A percentile compares a stretch with the other conserved stretches of the same genome.
These are phyloP conservation scores for Cassiopea xamachana DNA, from an alignment of 30 jellyfish, hydroid and myxozoan species.

Conservation along the genomic window DNA sequence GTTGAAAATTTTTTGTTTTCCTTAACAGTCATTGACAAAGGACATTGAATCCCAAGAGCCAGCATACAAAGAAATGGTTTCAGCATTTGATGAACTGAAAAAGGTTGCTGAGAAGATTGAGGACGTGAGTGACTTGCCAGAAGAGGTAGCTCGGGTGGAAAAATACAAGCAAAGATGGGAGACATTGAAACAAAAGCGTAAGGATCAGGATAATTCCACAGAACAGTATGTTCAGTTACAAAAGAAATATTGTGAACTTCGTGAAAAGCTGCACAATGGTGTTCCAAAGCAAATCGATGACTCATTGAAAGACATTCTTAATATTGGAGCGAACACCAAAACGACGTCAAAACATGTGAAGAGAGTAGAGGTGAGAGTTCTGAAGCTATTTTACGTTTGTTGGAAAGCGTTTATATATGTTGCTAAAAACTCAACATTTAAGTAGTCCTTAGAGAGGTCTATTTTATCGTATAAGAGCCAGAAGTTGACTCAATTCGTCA, in stretches of 20 bases:
- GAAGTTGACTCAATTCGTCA: too few relatives aligned
- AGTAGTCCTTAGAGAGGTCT: too few relatives aligned
- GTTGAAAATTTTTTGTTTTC: not conserved
- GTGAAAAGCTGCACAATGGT: slow-evolving; percentile 49
- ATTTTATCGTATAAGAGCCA: too few relatives aligned
- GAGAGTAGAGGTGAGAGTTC: slow-evolving; percentile 67
- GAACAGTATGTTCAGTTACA: slow-evolving; percentile 24
- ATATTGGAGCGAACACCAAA: slow-evolving; percentile 73
- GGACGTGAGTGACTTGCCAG: slow-evolving; percentile 67
- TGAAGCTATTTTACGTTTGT: not conserved
- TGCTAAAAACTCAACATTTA: too few relatives aligned
- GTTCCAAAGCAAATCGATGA: slow-evolving; percentile 73
- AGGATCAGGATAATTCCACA: slow-evolving; percentile 27
- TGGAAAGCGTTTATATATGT: too few relatives aligned
- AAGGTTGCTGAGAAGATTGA: slow-evolving; percentile 63
- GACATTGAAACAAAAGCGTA: slow-evolving; percentile 31
- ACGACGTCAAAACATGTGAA: slow-evolving; percentile 70
- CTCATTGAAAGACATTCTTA: slow-evolving; percentile 61
- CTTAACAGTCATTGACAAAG: slow-evolving; percentile 38
- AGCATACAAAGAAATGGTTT: slow-evolving; percentile 40
- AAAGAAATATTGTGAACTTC: slow-evolving; percentile 40
- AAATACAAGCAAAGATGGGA: slow-evolving; percentile 73
- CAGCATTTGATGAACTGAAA: slow-evolving; percentile 50
- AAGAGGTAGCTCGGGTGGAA: slow-evolving; percentile 61
- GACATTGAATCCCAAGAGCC: slow-evolving; percentile 73